Conservation (phyloP, 1,140 invertebrate genomes). For the Monochamus saltuarius region DNA sequence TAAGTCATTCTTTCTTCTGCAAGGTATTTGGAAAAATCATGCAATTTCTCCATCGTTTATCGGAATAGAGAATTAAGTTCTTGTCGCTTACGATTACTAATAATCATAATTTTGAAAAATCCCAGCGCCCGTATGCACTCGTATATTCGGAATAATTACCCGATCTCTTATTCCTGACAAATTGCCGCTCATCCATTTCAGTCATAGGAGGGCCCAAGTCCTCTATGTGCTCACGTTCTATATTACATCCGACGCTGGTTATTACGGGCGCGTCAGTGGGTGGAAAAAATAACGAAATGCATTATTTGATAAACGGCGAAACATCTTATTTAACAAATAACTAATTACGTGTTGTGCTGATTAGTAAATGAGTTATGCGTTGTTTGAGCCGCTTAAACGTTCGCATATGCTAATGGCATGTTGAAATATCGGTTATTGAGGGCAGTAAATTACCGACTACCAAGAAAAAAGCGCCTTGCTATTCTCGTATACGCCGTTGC, state of each 20-base stretch:
- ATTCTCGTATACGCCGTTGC: constrained; percentile 13
- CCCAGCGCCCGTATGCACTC: too few species aligned
- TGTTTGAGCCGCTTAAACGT: constrained; percentile 25
- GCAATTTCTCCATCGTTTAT: too few species aligned
- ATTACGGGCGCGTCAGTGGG: constrained; percentile 13
- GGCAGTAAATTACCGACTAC: constrained; percentile 27
- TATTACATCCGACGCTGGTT: background rate
- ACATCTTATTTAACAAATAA: constrained; percentile 33
- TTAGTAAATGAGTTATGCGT: constrained; percentile 38
- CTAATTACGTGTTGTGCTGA: constrained; percentile 35
- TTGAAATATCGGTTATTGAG: constrained; percentile 38
- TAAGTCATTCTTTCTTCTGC: too few species aligned
- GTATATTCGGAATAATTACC: too few species aligned
- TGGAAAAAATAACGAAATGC: constrained; percentile 10
- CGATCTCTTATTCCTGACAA: too few species aligned
- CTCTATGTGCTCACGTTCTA: too few species aligned
- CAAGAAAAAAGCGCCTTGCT: constrained; percentile 21
- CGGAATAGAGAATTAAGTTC: too few species aligned
- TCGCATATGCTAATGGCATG: constrained; percentile 33
- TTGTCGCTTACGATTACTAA: too few species aligned
- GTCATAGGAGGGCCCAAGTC: too few species aligned
- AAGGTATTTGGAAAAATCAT: too few species aligned
- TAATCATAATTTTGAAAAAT: too few species aligned
- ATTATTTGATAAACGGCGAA: constrained; percentile 29
- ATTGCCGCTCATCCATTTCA: too few species aligned